phyloP scores from a whole-genome alignment of 37 sponge, comb jelly and placozoan species.

The Axinella damicornis region DNA sequence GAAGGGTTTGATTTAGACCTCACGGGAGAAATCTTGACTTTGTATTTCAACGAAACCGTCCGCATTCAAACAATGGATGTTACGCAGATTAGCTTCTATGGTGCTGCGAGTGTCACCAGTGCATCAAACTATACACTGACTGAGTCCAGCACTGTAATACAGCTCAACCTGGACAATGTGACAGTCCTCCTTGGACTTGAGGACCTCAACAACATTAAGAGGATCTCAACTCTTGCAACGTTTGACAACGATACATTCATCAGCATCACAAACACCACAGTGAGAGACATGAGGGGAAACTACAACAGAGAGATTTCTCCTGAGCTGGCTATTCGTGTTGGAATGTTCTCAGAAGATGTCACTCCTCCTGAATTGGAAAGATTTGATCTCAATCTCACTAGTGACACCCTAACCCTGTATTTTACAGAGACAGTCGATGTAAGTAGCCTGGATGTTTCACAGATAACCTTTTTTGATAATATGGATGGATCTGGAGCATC shows the following conservation, averaged over 20 bases:
- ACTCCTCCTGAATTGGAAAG: conserved; percentile 50
- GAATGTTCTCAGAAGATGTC: conserved; percentile 41
- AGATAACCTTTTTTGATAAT: conserved; percentile 64
- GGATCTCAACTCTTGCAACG: conserved; percentile 68
- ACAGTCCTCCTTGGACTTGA: conserved; percentile 55
- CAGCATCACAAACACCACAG: conserved; percentile 38
- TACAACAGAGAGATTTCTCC: conserved; percentile 34
- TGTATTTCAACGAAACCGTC: conserved; percentile 86
- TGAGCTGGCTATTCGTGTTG: conserved; percentile 52
- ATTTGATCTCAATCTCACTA: conserved; percentile 79
- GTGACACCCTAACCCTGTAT: conserved; percentile 66
- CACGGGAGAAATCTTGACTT: conserved; percentile 58
- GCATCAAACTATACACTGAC: conserved; percentile 56
- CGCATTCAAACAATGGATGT: conserved; percentile 50
- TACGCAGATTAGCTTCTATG: conserved; percentile 68
- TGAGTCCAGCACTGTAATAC: conserved; percentile 21
- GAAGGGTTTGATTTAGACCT: conserved; percentile 80
- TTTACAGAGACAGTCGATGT: conserved; percentile 90
- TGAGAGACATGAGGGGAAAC: conserved; percentile 81
- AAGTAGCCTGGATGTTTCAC: conserved; percentile 70
- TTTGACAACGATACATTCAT: conserved; percentile 60
- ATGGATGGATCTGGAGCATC: conserved; percentile 24
- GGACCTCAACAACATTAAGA: conserved; percentile 90
- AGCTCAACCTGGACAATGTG: conserved; percentile 34
- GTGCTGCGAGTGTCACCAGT: conserved; percentile 2